Base-by-base conservation (phyloP, 1,140 invertebrate species). In the Zaprionus inermis region DNA sequence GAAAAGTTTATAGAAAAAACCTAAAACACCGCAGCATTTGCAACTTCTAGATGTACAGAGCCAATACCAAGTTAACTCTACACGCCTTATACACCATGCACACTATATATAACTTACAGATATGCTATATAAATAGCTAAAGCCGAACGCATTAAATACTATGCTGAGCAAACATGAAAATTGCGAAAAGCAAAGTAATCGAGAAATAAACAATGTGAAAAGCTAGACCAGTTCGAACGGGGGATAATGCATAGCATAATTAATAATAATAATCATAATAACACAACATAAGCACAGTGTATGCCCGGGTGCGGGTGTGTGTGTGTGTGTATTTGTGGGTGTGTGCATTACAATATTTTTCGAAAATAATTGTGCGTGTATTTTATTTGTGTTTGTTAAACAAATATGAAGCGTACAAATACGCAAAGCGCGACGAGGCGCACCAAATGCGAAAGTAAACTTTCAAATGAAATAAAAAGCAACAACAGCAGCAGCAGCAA, bases 361-460 rank as follows among this genome's bases (percentile, higher is more conserved):
- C 77, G 69, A 82, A 91, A 91, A 90, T 90, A 91, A 91, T 91
- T 89, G 90, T 86, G 89, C 84, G 86, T 86, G 77, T 86, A 83
- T 86, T 89, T 89, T 91, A 91, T 91, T 91, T 89, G 84, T 91
- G 73, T 91, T 91, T 91, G 89, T 64, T 80, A 79, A 90, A 85
- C 86, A 91, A 89, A 91, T 80, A 91, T 68, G 72, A 46, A 64
- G 60, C 36, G 52, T 44, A 55, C 74, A 81, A 82, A 81, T 68
- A 78, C 79, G 70, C 78, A 78, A 86, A 71, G 79, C 79, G 71
- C 83, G 68, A 71, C 79, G 83, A 89, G 80, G 80, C 84, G 80
- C 89, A 83, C 76, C 73, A 88, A 89, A 89, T 89, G 84, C 84
- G 81, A 89, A 89, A 89, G 85, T 89, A 89, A 89, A 89, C 84